Evolutionary conservation across 1,140 invertebrate species (phyloP).

Genomic region (Olivierus martensii): DNA sequence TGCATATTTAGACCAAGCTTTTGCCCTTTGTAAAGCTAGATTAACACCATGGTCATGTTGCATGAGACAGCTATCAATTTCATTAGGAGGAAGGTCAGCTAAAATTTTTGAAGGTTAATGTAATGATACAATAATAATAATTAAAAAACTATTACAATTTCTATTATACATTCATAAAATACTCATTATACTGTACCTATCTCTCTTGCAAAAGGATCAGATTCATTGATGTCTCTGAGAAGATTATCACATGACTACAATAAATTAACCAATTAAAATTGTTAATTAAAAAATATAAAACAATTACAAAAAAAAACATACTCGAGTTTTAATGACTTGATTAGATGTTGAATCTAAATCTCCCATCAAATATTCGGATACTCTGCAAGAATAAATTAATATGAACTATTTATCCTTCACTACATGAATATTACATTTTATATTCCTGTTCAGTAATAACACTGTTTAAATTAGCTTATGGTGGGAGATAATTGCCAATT

Average conservation of each 20-base stretch:
- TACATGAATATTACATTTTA: no score
- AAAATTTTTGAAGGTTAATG: no score
- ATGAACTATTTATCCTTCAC: no score
- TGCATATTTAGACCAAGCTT: slow-evolving; percentile 42
- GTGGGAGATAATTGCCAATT: no score
- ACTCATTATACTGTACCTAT: slow-evolving; percentile 10
- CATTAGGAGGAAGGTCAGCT: slow-evolving; percentile 23
- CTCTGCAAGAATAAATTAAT: slow-evolving; percentile 27
- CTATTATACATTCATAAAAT: background rate
- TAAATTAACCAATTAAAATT: slow-evolving; percentile 9
- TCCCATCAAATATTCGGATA: slow-evolving; percentile 42
- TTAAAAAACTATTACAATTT: background rate
- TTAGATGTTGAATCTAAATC: slow-evolving; percentile 31
- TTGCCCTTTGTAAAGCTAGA: slow-evolving; percentile 37
- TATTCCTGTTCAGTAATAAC: no score
- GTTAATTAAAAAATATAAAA: slow-evolving; percentile 1
- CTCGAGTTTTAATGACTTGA: slow-evolving; percentile 16
- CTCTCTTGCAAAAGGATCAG: slow-evolving; percentile 10
- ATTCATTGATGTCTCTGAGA: slow-evolving; percentile 21
- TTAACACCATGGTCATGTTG: slow-evolving; percentile 35
- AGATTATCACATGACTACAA: slow-evolving; percentile 28
- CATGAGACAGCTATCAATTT: slow-evolving; percentile 31
- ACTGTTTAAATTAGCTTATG: no score
- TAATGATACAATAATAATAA: no score
- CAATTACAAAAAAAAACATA: slow-evolving; percentile 1